phyloP scores from a whole-genome alignment of 1,140 invertebrate species.

The Drosophila leontia region DNA sequence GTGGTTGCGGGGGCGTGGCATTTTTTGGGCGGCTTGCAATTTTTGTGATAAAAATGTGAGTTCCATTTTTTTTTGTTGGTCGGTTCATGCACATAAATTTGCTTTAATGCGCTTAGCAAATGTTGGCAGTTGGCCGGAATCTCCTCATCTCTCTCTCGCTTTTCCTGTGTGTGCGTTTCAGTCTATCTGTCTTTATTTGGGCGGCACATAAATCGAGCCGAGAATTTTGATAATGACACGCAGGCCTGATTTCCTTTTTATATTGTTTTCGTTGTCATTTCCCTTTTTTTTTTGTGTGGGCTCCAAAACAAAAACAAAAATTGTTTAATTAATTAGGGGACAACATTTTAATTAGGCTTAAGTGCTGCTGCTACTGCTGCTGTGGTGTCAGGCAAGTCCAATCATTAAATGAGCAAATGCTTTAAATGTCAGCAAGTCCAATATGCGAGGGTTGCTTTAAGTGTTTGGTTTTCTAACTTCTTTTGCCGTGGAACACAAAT shows the following conservation, averaged over 20 bases:
- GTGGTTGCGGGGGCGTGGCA: conserved; percentile 40
- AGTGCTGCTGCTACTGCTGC: conserved; percentile 56
- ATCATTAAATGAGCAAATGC: conserved; percentile 68
- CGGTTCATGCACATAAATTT: conserved; percentile 71
- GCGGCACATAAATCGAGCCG: conserved; percentile 67
- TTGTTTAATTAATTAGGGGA: conserved; percentile 78
- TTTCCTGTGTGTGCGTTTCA: background rate
- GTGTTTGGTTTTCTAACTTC: background rate
- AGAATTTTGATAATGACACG: conserved; percentile 73
- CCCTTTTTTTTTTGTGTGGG: conserved; percentile 7
- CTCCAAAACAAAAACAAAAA: conserved; percentile 35
- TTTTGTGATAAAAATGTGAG: conserved; percentile 61
- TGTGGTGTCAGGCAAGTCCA: conserved; percentile 29
- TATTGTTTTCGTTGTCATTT: conserved; percentile 22
- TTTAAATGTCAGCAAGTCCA: conserved; percentile 56
- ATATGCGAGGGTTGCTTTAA: conserved; percentile 19
- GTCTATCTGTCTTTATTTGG: conserved; percentile 49
- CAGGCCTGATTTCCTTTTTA: conserved; percentile 39
- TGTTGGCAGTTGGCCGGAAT: conserved; percentile 44
- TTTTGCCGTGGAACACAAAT: background rate
- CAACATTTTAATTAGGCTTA: conserved; percentile 80
- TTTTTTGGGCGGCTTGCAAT: conserved; percentile 51
- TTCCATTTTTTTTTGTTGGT: conserved; percentile 18
- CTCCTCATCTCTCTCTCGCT: background rate
- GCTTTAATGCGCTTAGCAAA: conserved; percentile 73